Base-by-base conservation (phyloP, 2,113 vertebrate species). In the Megalops atlanticus region DNA sequence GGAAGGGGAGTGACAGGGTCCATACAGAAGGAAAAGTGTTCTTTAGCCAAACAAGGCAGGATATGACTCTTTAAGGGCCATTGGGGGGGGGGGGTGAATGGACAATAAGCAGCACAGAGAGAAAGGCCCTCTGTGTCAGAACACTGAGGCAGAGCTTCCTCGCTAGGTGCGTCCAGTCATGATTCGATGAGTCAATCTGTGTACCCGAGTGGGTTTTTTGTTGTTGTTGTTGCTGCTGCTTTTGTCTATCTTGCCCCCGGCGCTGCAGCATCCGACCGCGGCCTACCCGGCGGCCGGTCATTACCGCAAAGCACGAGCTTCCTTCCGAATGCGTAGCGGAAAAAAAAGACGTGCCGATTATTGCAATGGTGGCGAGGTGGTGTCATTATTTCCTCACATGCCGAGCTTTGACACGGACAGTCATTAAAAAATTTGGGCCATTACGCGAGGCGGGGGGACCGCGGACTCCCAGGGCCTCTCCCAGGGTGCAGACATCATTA, bases 21-120 rank as follows among this genome's bases (percentile, higher is more conserved):
- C 89, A 91, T 91, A 90, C 88, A 94, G 90, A 91, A 88, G 91
- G 90, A n/a, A 92, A 89, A 93, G 89, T 90, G 90, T 93, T 93
- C 90, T 94, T 92, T 91, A 91, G 89, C 92, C 90, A 93, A 92
- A 92, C 93, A 92, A 89, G 89, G 90, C 91, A 94, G 94, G 92
- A 93, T 94, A 92, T 94, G 93, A 95, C 93, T 94, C 92, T 93
- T 92, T 91, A 93, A 94, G 89, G 89, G 90, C 84, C 84, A 84
- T 81, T 79, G n/a, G 39, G 86, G 86, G 86, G 86, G n/a, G 39
- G 86, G 86, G 86, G 86, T 92, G 90, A 93, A 92, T 91, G 91
- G 90, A 94, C 92, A 95, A 94, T 92, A 86, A 86, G 85, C 27
- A n/a, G 73, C 74, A 10, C 14, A 40, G 76, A 84, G 91, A 92